Evolutionary conservation across 2,113 vertebrate genomes (phyloP).

Genomic region (Phodopus roborovskii): DNA sequence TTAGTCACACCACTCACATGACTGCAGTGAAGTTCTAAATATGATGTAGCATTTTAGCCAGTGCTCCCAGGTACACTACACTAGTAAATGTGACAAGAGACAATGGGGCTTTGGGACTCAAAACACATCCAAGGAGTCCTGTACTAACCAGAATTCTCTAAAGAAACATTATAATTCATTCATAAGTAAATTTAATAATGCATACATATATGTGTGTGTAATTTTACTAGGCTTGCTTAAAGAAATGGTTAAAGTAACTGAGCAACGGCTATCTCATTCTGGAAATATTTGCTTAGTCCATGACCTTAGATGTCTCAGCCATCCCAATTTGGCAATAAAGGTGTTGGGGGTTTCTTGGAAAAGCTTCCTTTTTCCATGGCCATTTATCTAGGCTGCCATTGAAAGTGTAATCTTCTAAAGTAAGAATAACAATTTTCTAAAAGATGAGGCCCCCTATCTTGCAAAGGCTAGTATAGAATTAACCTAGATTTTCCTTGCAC

Average conservation of each 20-base stretch:
- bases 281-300: not conserved
- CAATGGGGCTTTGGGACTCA: not conserved
- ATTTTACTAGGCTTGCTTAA: not conserved
- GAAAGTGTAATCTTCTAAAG: not conserved
- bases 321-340: too few relatives aligned
- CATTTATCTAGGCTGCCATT: not conserved
- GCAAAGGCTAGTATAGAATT: not conserved
- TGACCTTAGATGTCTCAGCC: too few relatives aligned
- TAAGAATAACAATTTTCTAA: not conserved
- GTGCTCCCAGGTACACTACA: not conserved
- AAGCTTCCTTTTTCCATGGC: not conserved
- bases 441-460: not conserved
- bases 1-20: slow-evolving; percentile 2
- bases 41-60: not conserved
- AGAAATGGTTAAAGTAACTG: not conserved
- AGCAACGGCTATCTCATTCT: not conserved
- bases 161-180: not conserved
- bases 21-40: slow-evolving; percentile 59
- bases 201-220: too few relatives aligned
- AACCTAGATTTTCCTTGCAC: not conserved
- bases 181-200: not conserved
- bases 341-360: not conserved
- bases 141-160: not conserved
- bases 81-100: not conserved
- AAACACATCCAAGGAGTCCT: not conserved